These are phyloP conservation scores for Chrysoperla carnea DNA, from an alignment of 1,140 invertebrate genomes.

Conservation along the genomic window DNA sequence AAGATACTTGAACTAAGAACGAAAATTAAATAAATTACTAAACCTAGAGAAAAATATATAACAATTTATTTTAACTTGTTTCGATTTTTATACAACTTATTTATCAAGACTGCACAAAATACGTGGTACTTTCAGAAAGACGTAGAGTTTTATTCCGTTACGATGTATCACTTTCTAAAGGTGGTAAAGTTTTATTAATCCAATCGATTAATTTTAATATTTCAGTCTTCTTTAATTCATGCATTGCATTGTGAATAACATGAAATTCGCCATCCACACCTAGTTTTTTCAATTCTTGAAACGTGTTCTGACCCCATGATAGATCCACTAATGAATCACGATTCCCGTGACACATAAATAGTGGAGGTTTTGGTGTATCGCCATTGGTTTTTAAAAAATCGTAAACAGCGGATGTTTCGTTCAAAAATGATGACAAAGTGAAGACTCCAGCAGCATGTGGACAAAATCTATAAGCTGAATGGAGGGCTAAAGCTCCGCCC, in stretches of 20 bases:
- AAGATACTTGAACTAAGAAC: too few species aligned
- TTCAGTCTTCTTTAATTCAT: constrained; percentile 31
- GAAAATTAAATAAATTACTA: too few species aligned
- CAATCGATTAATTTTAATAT: constrained; percentile 28
- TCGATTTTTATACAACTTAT: too few species aligned
- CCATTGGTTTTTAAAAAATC: constrained; percentile 21
- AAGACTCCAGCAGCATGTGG: constrained; percentile 45
- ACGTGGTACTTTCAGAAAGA: too few species aligned
- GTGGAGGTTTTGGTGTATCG: constrained; percentile 7
- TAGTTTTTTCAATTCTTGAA: constrained; percentile 22
- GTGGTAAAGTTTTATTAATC: constrained; percentile 26
- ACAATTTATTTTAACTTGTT: too few species aligned
- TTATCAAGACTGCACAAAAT: too few species aligned
- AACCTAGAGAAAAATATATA: too few species aligned
- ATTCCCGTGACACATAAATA: constrained; percentile 29
- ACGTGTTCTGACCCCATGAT: constrained; percentile 31
- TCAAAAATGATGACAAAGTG: constrained; percentile 52
- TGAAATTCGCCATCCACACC: constrained; percentile 31
- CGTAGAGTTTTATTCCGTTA: too few species aligned
- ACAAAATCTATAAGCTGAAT: constrained; percentile 41
- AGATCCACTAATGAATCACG: constrained; percentile 32
- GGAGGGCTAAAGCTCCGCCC: constrained; percentile 50
- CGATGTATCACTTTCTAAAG: constrained; percentile 8
- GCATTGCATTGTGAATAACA: constrained; percentile 26
- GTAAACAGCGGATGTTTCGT: constrained; percentile 43